Percentiles rank a stretch among this genome's conserved stretches.
These are phyloP conservation scores for Melanotaenia parkinsoni DNA, from an alignment of 2,797 vertebrate genomes.

Conservation along the genomic window DNA sequence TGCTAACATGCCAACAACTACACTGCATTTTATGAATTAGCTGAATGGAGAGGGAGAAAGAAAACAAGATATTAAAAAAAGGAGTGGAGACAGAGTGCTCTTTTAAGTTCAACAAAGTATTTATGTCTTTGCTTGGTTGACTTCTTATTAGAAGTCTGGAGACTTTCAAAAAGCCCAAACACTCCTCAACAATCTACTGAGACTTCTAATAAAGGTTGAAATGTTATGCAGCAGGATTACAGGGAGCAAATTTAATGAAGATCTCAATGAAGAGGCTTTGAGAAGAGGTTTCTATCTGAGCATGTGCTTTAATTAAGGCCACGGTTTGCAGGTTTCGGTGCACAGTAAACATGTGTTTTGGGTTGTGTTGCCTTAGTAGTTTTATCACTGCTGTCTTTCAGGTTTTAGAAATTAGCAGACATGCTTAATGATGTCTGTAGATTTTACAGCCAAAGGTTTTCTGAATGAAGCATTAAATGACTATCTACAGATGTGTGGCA, in stretches of 20 bases:
- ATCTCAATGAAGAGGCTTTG: constrained; percentile 24
- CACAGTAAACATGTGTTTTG: constrained; percentile 67
- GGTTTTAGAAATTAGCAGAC: constrained; percentile 74
- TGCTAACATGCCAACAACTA: constrained; percentile 12
- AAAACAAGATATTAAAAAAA: constrained; percentile 9
- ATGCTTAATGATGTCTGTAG: constrained; percentile 64
- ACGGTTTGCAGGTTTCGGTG: constrained; percentile 27
- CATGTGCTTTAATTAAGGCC: constrained; percentile 47
- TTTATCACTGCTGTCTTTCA: constrained; percentile 66
- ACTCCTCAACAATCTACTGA: constrained; percentile 41
- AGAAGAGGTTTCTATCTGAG: constrained; percentile 46
- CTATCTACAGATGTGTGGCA: constrained; percentile 46
- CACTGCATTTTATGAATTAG: constrained; percentile 20
- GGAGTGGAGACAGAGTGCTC: constrained; percentile 14
- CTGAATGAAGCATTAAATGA: constrained; percentile 60
- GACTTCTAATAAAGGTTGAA: constrained; percentile 59
- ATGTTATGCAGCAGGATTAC: constrained; percentile 58
- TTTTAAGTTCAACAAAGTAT: constrained; percentile 32
- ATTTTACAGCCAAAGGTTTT: constrained; percentile 58
- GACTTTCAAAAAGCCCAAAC: constrained; percentile 54
- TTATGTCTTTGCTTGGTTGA: constrained; percentile 27
- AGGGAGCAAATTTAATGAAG: constrained; percentile 58
- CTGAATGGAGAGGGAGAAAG: constrained; percentile 5
- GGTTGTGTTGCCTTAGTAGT: constrained; percentile 51
- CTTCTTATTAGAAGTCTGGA: constrained; percentile 57